These are phyloP conservation scores for Garrulus glandarius DNA, from an alignment of 2,797 vertebrate genomes.

Conservation along the genomic window DNA sequence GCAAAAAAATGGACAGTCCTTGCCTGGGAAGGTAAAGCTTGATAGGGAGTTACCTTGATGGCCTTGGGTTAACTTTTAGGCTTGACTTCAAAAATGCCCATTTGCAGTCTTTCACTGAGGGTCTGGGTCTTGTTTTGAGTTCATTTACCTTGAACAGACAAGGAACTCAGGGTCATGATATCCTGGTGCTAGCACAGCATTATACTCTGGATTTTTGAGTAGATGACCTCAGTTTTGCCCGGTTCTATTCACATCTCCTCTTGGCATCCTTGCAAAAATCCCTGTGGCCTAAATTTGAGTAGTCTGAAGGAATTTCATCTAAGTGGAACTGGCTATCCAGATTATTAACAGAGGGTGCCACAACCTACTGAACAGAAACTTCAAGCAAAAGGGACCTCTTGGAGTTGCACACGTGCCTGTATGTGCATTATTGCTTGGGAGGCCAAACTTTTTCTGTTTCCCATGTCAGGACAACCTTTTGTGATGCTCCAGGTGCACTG, in stretches of 20 bases:
- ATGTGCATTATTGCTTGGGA: background rate
- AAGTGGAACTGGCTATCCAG: background rate
- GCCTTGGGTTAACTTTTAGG: background rate
- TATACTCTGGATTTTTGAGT: background rate
- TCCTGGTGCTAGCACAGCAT: background rate
- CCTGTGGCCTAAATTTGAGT: background rate
- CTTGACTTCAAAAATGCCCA: background rate
- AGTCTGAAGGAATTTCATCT: background rate
- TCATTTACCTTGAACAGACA: background rate
- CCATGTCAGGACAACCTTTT: background rate
- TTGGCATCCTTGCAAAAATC: background rate
- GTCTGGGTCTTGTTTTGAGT: background rate
- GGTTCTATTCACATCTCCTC: background rate
- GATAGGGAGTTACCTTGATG: background rate
- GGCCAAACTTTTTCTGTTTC: background rate
- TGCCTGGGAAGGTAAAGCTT: background rate
- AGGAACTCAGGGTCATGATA: background rate
- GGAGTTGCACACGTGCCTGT: background rate
- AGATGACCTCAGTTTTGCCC: background rate
- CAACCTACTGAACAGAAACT: background rate
- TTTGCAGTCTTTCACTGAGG: background rate
- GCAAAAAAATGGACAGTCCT: background rate
- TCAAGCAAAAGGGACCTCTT: background rate
- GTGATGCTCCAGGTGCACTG: background rate
- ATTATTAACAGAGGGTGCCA: background rate